These are phyloP conservation scores for Mimachlamys varia DNA, from an alignment of 2,888 invertebrate genomes.

Conservation along the genomic window DNA sequence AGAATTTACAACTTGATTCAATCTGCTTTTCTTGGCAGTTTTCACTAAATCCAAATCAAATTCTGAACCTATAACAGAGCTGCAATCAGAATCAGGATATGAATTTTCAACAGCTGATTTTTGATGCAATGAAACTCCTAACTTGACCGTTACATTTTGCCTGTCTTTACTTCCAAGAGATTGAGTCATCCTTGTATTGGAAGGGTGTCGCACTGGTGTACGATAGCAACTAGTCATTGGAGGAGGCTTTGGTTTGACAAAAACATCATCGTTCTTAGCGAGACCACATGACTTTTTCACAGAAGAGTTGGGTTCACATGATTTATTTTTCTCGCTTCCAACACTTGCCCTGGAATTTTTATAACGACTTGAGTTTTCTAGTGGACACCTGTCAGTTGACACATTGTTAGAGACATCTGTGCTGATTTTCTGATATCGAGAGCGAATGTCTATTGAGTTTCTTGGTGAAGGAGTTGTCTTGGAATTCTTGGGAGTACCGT, in stretches of 20 bases:
- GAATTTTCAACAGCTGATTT: not conserved
- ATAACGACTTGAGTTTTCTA: not conserved
- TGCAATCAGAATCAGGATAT: conserved; percentile 37
- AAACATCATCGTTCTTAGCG: not conserved
- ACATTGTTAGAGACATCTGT: not conserved
- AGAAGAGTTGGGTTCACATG: not conserved
- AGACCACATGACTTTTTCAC: not conserved
- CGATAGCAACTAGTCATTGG: not conserved
- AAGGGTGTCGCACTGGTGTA: not conserved
- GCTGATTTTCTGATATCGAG: not conserved
- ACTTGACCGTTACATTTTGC: not conserved
- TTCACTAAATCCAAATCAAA: conserved; percentile 62
- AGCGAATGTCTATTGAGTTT: not conserved
- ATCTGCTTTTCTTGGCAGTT: conserved; percentile 43
- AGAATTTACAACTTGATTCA: not conserved
- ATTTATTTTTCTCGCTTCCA: not conserved
- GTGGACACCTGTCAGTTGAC: too few species aligned
- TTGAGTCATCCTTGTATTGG: not conserved
- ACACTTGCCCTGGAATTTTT: not conserved
- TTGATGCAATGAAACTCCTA: not conserved
- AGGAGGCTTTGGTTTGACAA: conserved; percentile 4
- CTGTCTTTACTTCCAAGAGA: not conserved
- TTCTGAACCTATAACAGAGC: conserved; percentile 55
- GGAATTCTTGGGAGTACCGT: not conserved
- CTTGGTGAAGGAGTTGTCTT: not conserved